Base-by-base conservation (phyloP, 2,888 invertebrate species). In the Drosophila affinis region DNA sequence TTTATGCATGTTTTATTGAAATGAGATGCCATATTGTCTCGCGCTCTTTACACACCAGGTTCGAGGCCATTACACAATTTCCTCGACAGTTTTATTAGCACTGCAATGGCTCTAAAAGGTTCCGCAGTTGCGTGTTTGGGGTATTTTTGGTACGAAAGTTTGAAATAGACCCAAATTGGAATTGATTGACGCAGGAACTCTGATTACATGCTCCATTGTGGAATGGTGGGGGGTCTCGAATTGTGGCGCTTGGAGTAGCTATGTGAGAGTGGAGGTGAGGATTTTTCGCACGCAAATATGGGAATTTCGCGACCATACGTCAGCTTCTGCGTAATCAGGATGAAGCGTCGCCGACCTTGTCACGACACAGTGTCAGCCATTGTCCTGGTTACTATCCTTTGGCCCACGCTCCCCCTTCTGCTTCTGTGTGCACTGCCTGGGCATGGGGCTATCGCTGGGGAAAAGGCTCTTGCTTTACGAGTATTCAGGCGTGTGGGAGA, bases 311-410 rank as follows among this genome's bases (percentile, higher is more conserved):
- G 32, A 51, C 56, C 51, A 70, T 72, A 67, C 72, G 74, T 69
- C 67, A 71, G 53, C 34, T 27, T 21, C 54, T 48, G 44, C 10
- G 17, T 61, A 62, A 62, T 47, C 47, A 51, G 60, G 54, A 56
- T 39, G 58, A 54, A 62, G 32, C 64, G 48, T 48, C 34, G 49
- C 62, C 62, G 67, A 72, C 74, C 86, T 88, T 82, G 72, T 34
- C 24, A 29, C 24, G 39, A 32, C 51, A 60, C 62, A 47, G 55
- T 53, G 62, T 62, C 71, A 72, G 62, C 67, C 62, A 70, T 74
- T 74, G 83, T 79, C 77, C 82, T 76, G 59, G 59, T 62, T 65
- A 74, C 49, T 49, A 21, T 18, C n/a, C 46, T 46, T 39, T 29
- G 29, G 46, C 54, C 51, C 49, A 24, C 14, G 49, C 34, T 29